Percentiles rank a stretch among this genome's conserved stretches.
phyloP scores from a whole-genome alignment of 1,140 invertebrate genomes.

The Wasmannia auropunctata region DNA sequence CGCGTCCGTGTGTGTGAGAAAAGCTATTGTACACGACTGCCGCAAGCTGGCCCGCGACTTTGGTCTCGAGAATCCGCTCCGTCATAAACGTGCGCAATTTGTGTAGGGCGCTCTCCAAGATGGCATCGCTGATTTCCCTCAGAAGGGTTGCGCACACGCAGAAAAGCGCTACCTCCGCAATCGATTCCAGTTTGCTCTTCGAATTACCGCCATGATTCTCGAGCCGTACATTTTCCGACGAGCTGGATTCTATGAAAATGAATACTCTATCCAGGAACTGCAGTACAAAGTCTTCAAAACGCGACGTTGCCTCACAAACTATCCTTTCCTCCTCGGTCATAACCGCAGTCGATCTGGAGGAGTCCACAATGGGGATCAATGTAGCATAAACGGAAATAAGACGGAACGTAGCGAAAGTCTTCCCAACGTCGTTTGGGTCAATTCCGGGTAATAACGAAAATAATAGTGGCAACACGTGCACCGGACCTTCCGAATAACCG shows the following conservation, averaged over 20 bases:
- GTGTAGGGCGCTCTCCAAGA: slow-evolving; percentile 89
- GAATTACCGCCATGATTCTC: slow-evolving; percentile 85
- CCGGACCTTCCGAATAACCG: slow-evolving; percentile 91
- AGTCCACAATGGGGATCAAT: slow-evolving; percentile 94
- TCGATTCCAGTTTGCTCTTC: slow-evolving; percentile 86
- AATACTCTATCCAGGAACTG: slow-evolving; percentile 94
- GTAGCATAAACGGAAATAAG: slow-evolving; percentile 92
- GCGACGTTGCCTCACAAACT: slow-evolving; percentile 92
- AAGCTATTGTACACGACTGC: slow-evolving; percentile 88
- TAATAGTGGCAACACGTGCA: slow-evolving; percentile 93
- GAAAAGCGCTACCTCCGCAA: slow-evolving; percentile 86
- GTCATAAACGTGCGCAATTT: slow-evolving; percentile 91
- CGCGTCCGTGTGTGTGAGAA: slow-evolving; percentile 88
- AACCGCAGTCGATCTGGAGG: slow-evolving; percentile 89
- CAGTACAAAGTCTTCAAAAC: slow-evolving; percentile 95
- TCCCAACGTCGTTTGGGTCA: slow-evolving; percentile 95
- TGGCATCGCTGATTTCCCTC: slow-evolving; percentile 83
- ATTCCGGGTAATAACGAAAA: slow-evolving; percentile 93
- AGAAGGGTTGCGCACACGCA: slow-evolving; percentile 87
- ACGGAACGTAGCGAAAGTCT: slow-evolving; percentile 92
- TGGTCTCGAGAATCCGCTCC: slow-evolving; percentile 91
- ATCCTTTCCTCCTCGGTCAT: slow-evolving; percentile 90
- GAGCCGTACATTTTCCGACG: slow-evolving; percentile 88
- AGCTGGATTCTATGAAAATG: slow-evolving; percentile 90
- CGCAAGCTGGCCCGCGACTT: slow-evolving; percentile 92